Conservation (phyloP, 2,888 invertebrate genomes). For the Lutraria lutraria region DNA sequence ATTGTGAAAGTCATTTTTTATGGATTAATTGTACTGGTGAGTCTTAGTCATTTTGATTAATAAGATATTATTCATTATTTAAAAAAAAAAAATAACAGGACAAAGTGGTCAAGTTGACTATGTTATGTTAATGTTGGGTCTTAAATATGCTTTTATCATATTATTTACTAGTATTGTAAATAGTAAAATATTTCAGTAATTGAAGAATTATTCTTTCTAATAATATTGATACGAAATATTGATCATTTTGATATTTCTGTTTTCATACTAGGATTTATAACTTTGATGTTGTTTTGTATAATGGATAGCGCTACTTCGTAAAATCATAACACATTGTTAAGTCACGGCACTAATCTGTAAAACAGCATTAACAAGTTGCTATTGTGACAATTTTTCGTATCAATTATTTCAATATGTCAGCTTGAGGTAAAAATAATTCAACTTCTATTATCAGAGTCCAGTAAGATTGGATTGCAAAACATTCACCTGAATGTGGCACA, state of each 20-base stretch:
- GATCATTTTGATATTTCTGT: conserved; percentile 3
- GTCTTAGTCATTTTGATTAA: not conserved
- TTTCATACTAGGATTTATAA: not conserved
- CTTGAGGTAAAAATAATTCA: conserved; percentile 7
- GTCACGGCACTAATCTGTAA: not conserved
- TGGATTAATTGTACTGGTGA: conserved; percentile 10
- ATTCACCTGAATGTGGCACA: not conserved
- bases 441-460: not conserved
- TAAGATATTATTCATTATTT: not conserved
- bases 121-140: no score
- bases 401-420: conserved; percentile 8
- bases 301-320: not conserved
- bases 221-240: not conserved
- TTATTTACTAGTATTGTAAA: no score
- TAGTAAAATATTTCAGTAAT: no score
- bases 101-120: no score
- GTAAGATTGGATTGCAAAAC: not conserved
- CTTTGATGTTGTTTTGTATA: not conserved
- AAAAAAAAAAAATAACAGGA: no score
- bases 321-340: not conserved
- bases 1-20: not conserved
- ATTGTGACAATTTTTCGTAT: not conserved
- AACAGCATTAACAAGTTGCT: not conserved
- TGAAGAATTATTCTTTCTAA: not conserved
- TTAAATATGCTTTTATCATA: no score